phyloP scores from a whole-genome alignment of 2,113 vertebrate genomes.

The Podocnemis expansa region DNA sequence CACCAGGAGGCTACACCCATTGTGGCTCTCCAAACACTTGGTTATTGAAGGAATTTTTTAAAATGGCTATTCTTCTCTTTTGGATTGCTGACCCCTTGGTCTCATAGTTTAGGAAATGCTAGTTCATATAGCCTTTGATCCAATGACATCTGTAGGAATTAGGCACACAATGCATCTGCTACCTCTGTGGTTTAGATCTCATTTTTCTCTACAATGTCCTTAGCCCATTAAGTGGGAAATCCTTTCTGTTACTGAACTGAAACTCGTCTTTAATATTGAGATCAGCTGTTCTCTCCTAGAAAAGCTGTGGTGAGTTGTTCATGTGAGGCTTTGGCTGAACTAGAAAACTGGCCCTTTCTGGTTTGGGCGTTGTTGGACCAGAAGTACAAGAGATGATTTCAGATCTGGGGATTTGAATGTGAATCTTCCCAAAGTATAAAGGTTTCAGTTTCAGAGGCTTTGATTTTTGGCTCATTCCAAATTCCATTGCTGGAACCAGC shows the following conservation, averaged over 20 bases:
- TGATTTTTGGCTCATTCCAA: not conserved
- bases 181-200: not conserved
- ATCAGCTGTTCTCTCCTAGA: not conserved
- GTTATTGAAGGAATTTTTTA: no score
- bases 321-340: not conserved
- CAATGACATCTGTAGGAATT: not conserved
- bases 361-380: not conserved
- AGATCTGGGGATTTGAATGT: not conserved
- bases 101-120: not conserved
- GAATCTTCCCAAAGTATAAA: not conserved
- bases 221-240: not conserved
- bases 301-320: not conserved
- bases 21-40: no score
- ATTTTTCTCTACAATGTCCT: not conserved
- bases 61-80: no score
- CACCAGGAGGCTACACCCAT: no score
- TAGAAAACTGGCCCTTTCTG: not conserved
- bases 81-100: no score
- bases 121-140: not conserved
- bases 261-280: not conserved
- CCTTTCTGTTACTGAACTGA: not conserved
- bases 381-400: not conserved
- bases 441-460: not conserved
- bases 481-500: not conserved
- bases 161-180: not conserved